phyloP scores from a whole-genome alignment of 2,113 vertebrate genomes.

The Perca schrenkii region DNA sequence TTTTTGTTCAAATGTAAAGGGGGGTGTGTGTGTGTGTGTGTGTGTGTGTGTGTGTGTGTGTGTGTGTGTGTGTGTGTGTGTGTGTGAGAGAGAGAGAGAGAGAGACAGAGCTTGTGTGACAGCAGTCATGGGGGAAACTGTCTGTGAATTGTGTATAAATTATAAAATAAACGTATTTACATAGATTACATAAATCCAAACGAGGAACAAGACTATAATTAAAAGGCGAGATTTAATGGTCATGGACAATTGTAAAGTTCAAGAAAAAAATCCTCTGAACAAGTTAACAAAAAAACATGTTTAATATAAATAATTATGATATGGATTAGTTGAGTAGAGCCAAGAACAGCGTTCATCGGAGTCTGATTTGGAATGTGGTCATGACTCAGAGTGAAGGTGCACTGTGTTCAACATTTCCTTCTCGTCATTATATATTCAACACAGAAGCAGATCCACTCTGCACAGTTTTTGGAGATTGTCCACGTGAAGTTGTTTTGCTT shows the following conservation, averaged over 20 bases:
- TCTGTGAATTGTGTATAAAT: not conserved
- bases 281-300: constrained; percentile 29
- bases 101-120: too few species aligned
- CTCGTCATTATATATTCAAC: not conserved
- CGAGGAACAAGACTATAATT: not conserved
- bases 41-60: too few species aligned
- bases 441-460: not conserved
- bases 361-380: not conserved
- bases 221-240: not conserved
- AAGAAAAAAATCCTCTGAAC: constrained; percentile 2
- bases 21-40: too few species aligned
- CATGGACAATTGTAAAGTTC: not conserved
- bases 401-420: not conserved
- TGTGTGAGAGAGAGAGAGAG: too few species aligned
- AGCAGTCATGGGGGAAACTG: not conserved
- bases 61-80: too few species aligned
- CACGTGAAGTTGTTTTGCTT: not conserved
- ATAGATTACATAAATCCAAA: not conserved
- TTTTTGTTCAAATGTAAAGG: too few species aligned
- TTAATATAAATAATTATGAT: constrained; percentile 51
- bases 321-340: constrained; percentile 16
- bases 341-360: constrained; percentile 1
- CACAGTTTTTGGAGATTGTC: not conserved
- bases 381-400: not conserved
- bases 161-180: not conserved